Conservation (phyloP, 2,888 invertebrate genomes). For the Halictus ligatus region DNA sequence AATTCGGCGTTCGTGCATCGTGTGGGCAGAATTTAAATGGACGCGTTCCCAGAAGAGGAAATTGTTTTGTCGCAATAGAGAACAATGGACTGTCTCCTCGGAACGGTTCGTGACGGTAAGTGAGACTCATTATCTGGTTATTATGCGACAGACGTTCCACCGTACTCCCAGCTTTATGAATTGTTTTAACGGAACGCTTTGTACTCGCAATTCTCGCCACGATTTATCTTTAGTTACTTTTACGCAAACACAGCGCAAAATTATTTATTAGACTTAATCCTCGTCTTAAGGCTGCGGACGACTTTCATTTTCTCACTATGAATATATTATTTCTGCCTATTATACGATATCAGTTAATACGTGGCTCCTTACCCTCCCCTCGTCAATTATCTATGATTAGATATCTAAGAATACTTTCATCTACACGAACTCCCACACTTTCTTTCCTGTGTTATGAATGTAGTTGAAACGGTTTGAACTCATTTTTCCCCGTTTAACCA, state of each 20-base stretch:
- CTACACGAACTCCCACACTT: too few relatives aligned
- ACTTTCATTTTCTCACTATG: too few relatives aligned
- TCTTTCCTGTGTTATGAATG: too few relatives aligned
- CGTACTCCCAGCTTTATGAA: neutral
- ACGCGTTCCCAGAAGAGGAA: slow-evolving; percentile 8
- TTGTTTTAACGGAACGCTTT: neutral
- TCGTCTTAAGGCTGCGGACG: too few relatives aligned
- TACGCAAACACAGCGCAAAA: neutral
- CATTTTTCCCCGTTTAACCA: too few relatives aligned
- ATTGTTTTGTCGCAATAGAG: slow-evolving; percentile 14
- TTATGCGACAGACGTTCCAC: neutral
- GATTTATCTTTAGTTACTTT: neutral
- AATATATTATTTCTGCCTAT: too few relatives aligned
- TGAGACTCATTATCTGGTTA: slow-evolving; percentile 7
- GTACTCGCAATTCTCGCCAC: neutral
- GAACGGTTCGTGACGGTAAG: slow-evolving; percentile 7
- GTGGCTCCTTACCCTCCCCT: too few relatives aligned
- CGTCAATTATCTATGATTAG: too few relatives aligned
- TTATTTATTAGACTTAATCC: too few relatives aligned
- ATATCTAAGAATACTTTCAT: too few relatives aligned
- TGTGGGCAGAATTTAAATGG: slow-evolving; percentile 17
- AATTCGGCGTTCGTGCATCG: neutral
- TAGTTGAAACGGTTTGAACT: too few relatives aligned
- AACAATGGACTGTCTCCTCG: slow-evolving; percentile 13
- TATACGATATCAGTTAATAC: too few relatives aligned